phyloP scores from a whole-genome alignment of 2,797 vertebrate species.

The Acestrorhynchus altus region DNA sequence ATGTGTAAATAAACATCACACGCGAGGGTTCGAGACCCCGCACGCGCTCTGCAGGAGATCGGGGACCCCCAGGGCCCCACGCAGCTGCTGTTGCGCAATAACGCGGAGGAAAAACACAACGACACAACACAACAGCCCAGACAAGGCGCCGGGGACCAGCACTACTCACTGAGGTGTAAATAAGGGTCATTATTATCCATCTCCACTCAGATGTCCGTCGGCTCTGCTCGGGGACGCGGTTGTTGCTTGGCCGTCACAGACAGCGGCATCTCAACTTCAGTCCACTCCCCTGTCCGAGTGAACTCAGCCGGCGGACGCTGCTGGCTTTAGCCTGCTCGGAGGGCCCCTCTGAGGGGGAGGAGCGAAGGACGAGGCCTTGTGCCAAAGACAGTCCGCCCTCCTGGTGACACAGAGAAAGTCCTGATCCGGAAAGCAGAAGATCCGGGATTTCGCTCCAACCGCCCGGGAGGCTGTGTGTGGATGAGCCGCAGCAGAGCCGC shows the following conservation, averaged over 20 bases:
- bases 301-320: constrained; percentile 53
- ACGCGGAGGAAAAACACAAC: background rate
- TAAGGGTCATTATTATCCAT: constrained; percentile 83
- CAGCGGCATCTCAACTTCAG: constrained; percentile 76
- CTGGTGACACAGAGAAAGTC: background rate
- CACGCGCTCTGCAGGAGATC: no score
- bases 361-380: constrained; percentile 64
- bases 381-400: constrained; percentile 72
- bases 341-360: constrained; percentile 69
- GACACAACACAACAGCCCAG: constrained; percentile 7
- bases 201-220: constrained; percentile 67
- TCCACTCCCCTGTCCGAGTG: constrained; percentile 75
- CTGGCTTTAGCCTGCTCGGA: constrained; percentile 66
- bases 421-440: no score
- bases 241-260: constrained; percentile 63
- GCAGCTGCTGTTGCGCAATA: no score
- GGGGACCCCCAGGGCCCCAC: constrained; percentile 63
- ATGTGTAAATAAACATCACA: constrained; percentile 53
- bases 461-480: no score
- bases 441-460: no score
- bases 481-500: no score
- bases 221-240: constrained; percentile 65
- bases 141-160: background rate
- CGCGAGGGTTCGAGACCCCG: constrained; percentile 22
- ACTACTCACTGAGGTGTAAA: constrained; percentile 79